These are phyloP conservation scores for Ypsolopha sequella DNA, from an alignment of 2,888 invertebrate genomes.

Conservation along the genomic window DNA sequence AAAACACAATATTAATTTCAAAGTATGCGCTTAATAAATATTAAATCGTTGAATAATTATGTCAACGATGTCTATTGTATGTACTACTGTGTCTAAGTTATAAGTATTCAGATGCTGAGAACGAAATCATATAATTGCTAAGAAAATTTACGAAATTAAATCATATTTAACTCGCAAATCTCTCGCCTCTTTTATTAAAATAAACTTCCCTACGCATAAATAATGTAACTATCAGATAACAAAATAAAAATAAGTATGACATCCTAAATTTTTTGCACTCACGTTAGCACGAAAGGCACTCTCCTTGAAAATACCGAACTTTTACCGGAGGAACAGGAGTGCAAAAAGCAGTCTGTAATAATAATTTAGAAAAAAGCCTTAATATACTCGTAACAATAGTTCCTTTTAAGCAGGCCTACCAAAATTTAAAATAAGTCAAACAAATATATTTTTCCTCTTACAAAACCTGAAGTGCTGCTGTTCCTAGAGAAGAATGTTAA, in stretches of 20 bases:
- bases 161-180: slow-evolving; percentile 66
- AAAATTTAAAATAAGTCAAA: too few species aligned
- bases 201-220: neutral
- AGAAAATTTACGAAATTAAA: slow-evolving; percentile 70
- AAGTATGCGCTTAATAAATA: slow-evolving; percentile 57
- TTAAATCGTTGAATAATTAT: slow-evolving; percentile 34
- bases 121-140: slow-evolving; percentile 67
- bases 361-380: too few species aligned
- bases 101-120: slow-evolving; percentile 65
- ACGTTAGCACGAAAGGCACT: too few species aligned
- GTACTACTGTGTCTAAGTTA: slow-evolving; percentile 44
- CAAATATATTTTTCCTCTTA: too few species aligned
- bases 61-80: slow-evolving; percentile 45
- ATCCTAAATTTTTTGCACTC: too few species aligned
- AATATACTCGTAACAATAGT: too few species aligned
- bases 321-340: too few species aligned
- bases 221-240: neutral
- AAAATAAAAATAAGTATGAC: neutral
- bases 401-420: too few species aligned
- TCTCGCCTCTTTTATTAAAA: slow-evolving; percentile 16
- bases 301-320: too few species aligned
- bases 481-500: too few species aligned
- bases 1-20: slow-evolving; percentile 36
- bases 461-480: too few species aligned
- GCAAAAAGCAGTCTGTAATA: too few species aligned